Evolutionary conservation across 2,888 invertebrate genomes (phyloP), one percentile per base, ranked within the genome.

Genomic region (Cryptocheilus praepositus): DNA sequence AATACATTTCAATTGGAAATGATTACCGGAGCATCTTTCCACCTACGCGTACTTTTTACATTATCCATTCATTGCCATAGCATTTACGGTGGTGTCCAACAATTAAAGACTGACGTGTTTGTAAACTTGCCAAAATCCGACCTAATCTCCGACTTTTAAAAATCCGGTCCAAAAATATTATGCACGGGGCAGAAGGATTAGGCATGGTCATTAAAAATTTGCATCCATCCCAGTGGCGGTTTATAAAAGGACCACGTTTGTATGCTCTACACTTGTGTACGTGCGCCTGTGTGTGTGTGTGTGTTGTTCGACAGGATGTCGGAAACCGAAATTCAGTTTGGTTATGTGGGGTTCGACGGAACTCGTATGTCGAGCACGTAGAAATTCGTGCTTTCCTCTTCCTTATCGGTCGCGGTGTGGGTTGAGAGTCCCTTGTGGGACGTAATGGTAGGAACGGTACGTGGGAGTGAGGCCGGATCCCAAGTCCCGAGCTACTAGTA

Each of bases 301-400:
- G 8, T 72, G 74, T 75, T 73, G 79, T 69, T 73, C 75, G 68
- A 68, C 67, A 61, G 65, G 72, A 71, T 66, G 36, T 36, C 36
- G 36, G 36, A 36, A 36, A 36, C 36, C 67, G 64, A 71, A 78
- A 76, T 82, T 78, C 61, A 61, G 72, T 71, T 71, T 52, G 52
- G 73, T 71, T 72, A 77, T 70, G 70, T 64, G 71, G 55, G 67
- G 71, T 57, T 67, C 69, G 61, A 46, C 57, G 13, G 22, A 58
- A 61, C 66, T 71, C 72, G 77, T 82, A 85, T 81, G 81, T 84
- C 75, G 75, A 70, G 81, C 85, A 85, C 85, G 85, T 85, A 84
- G 82, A 81, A 80, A 82, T 84, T 84, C 84, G 81, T 81, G 82
- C 81, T 73, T 79, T 73, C 76, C 81, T 72, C 74, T 80, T 80